Evolutionary conservation across 2,797 vertebrate genomes (phyloP), one percentile per base, ranked within the genome.

Genomic region (Malurus splendens): DNA sequence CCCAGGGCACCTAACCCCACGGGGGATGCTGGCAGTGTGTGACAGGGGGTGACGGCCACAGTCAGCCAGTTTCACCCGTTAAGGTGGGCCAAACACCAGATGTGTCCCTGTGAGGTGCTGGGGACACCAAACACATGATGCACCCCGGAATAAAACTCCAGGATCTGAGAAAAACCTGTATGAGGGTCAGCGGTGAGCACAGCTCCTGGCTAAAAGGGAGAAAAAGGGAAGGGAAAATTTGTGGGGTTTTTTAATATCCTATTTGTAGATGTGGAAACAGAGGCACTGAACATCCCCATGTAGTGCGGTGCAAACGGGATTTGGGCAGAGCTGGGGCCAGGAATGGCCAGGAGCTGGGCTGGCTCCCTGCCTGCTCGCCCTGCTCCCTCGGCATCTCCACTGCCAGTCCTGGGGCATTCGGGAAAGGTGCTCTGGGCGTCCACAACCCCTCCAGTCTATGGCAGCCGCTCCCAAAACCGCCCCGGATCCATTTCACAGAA

Each of bases 91-190:
- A 45, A 41, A 25, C 51, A 1, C 8, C 44, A 15, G 0, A 2
- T 2, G 2, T 2, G 23, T 15, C 71, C 56, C 54, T 12, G 19
- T 0, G 11, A 47, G 62, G 18, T 3, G 9, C 30, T 28, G 78
- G 50, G 65, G 39, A 12, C 10, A 7, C n/a, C 28, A 64, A 32
- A 60, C 15, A 3, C 7, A 0, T 0, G 0, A 2, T 1, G 5
- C 18, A 36, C 5, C 24, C 60, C 5, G 2, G 44, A 52, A 20
- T n/a, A 15, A 4, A 33, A 23, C 62, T 61, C 39, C 11, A 16
- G 19, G 25, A 14, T 28, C 4, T 7, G 24, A 16, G 8, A 14
- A 54, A 62, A 50, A 2, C 25, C 59, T 25, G 61, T 19, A 0
- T 23, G 1, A 20, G 28, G 41, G 10, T 23, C 18, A 2, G 27